phyloP scores from a whole-genome alignment of 2,888 invertebrate genomes.

The Ennomos fuscantarius region DNA sequence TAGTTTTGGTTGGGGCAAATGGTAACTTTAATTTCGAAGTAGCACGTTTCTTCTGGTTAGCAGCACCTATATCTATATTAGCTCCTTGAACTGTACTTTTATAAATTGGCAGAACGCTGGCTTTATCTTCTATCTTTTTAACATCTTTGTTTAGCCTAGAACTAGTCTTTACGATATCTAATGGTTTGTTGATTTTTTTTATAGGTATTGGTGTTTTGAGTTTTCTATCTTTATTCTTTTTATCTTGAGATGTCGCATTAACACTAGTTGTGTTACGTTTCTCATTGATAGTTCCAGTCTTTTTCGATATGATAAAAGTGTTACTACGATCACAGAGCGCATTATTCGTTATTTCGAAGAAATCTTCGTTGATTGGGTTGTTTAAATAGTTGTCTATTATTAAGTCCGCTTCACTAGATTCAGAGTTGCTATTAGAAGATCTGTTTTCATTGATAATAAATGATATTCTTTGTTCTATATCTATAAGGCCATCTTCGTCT shows the following conservation, averaged over 20 bases:
- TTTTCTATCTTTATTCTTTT: constrained; percentile 65
- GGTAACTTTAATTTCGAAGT: constrained; percentile 73
- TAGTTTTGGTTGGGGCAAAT: constrained; percentile 71
- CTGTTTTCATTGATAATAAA: constrained; percentile 78
- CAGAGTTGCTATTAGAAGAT: constrained; percentile 79
- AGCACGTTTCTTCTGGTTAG: constrained; percentile 63
- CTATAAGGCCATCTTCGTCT: constrained; percentile 69
- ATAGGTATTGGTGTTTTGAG: constrained; percentile 68
- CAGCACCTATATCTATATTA: constrained; percentile 58
- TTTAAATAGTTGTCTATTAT: constrained; percentile 70
- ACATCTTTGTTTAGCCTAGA: constrained; percentile 55
- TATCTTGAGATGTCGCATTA: constrained; percentile 54
- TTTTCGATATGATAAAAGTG: constrained; percentile 67
- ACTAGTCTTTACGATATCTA: constrained; percentile 63
- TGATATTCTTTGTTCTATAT: constrained; percentile 79
- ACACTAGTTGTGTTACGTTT: constrained; percentile 48
- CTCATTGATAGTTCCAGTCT: constrained; percentile 49
- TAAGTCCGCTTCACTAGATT: constrained; percentile 76
- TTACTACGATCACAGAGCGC: constrained; percentile 64
- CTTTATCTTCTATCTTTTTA: constrained; percentile 58
- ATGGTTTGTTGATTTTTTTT: constrained; percentile 67
- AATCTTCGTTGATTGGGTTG: constrained; percentile 57
- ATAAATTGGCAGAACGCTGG: constrained; percentile 73
- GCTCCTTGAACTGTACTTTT: constrained; percentile 64
- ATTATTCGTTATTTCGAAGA: constrained; percentile 53